Evolutionary conservation across 1,140 invertebrate species (phyloP), one percentile per base, ranked within the genome.

Genomic region (Musca vetustissima): DNA sequence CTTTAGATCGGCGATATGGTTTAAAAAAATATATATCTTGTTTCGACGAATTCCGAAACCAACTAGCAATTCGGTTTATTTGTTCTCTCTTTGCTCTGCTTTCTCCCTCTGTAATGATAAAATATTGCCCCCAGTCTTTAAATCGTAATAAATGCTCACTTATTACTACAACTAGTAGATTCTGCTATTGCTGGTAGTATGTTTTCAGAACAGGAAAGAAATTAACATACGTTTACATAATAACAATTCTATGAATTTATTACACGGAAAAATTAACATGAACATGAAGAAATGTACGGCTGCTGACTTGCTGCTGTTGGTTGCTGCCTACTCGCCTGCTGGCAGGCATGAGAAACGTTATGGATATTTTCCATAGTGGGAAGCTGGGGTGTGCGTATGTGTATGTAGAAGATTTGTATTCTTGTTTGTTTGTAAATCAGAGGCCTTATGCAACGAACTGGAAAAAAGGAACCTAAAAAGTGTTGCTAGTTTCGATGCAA

Each of bases 201-300:
- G 11, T 8, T 43, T 43, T 43, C 36, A 43, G 36, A 8, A 43
- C 36, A 43, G 36, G 36, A 43, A 43, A 61, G 17, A 61, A 61
- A 61, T 61, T 61, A 61, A 61, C 57, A 61, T 61, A 61, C 57
- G 57, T 61, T 61, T 61, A 36, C n/a, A 61, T 36, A 11, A 61
- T 36, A 43, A 61, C 28, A 61, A 61, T 21, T 57, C 52, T 55
- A 55, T 57, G 22, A n/a, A 57, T 25, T 57, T 57, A 24, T 57
- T 57, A 57, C 22, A 43, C 36, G 36, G 36, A 28, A 57, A 57
- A 57, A 28, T 15, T n/a, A 32, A 57, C 24, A 57, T 28, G 22
- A 57, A 15, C 36, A 43, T 43, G 36, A 43, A 43, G 36, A 43
- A 43, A 43, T 43, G 36, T 43, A 43, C 11, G 36, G 36, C 36